A percentile compares a stretch with the other conserved stretches of the same genome.
phyloP scores from a whole-genome alignment of 92 coral and sea anemone genomes.

The Chrysogorgia sp. region DNA sequence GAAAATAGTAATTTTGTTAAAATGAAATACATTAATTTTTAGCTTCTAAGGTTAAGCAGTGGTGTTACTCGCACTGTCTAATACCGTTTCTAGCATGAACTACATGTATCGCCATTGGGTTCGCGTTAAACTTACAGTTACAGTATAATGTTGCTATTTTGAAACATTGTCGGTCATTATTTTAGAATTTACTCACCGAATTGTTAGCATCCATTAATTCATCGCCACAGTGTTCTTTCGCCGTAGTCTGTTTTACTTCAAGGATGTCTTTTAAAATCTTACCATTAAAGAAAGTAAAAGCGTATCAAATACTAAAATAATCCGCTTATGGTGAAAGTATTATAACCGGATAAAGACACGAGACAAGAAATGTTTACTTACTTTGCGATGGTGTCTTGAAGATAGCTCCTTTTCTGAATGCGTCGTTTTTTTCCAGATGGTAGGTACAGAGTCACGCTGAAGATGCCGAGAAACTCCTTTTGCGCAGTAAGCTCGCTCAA shows the following conservation, averaged over 20 bases:
- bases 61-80: no score
- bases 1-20: no score
- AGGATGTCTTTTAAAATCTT: conserved; percentile 3
- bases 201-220: background rate
- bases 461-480: background rate
- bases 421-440: conserved; percentile 27
- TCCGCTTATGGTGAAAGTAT: background rate
- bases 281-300: background rate
- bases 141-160: background rate
- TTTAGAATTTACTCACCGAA: background rate
- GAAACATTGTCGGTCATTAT: no score
- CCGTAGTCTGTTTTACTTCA: background rate
- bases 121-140: background rate
- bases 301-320: background rate
- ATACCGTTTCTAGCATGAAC: no score
- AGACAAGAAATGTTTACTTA: background rate
- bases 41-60: no score
- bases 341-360: background rate
- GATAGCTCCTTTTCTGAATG: conserved; percentile 1
- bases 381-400: conserved; percentile 34
- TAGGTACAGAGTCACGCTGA: conserved; percentile 9
- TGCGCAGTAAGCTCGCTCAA: background rate
- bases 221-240: background rate
- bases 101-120: no score
- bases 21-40: no score